Base-by-base conservation (phyloP, 2,113 vertebrate species). In the Ploceus nigricollis region DNA sequence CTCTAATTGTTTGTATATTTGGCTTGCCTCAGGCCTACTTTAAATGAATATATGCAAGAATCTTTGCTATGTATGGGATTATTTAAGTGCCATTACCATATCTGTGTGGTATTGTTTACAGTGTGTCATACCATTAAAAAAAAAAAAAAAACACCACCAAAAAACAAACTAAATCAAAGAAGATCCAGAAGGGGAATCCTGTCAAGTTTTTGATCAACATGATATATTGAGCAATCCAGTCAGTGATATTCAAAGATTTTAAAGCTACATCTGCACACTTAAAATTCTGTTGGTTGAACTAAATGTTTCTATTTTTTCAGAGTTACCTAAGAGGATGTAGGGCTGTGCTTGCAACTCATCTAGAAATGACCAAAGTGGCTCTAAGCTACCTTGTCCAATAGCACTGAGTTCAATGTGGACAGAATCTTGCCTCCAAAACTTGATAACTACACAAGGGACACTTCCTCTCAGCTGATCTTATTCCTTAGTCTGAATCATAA, bases 1-100 rank as follows among this genome's bases (percentile, higher is more conserved):
- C 47, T 73, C 50, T 93, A 95, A 97, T 83, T 90, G 63, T 95
- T 94, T 89, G 42, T 80, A 21, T 90, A 64, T 94, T 94, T 91
- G 87, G 39, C 64, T 94, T 95, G 87, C 94, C 79, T 94, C 24
- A 44, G 60, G 82, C 82, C 54, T 83, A 51, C 42, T 91, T 94
- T 73, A 82, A 94, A 88, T 85, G 22, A 88, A 70, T 15, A 30
- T 66, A 58, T 82, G 44, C 6, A 27, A 65, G 65, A 87, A 89
- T 86, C 50, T 93, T 58, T 63, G 50, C 35, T 83, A 63, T 57
- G 19, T 84, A 82, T 47, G 47, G 44, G 45, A 64, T 90, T 75
- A 35, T 93, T 95, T 82, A 76, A 61, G 21, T 75, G 50, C 27
- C 13, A 11, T 78, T 88, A 22, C 35, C 64, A 10, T 77, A 91